Evolutionary conservation across 2,797 vertebrate species (phyloP).

Genomic region (Acanthiza pusilla): DNA sequence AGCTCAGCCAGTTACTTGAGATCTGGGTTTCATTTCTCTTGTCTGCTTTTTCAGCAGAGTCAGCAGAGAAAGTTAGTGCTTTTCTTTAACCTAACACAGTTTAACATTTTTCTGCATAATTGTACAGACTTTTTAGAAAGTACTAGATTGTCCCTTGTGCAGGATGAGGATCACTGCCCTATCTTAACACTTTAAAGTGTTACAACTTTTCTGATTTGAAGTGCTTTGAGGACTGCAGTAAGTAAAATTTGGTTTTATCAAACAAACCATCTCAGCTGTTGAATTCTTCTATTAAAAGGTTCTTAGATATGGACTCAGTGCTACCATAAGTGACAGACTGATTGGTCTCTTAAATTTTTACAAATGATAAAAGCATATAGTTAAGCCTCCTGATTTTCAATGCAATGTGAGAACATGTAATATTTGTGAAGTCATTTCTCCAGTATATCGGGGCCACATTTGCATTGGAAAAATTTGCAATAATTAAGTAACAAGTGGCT

Average conservation of each 20-base stretch:
- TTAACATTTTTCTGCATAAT: background rate
- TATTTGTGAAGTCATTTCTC: background rate
- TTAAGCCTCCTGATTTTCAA: background rate
- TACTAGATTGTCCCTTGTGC: background rate
- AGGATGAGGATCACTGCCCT: background rate
- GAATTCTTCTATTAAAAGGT: background rate
- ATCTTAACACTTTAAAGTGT: background rate
- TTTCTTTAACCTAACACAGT: background rate
- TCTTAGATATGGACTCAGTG: background rate
- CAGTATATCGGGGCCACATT: background rate
- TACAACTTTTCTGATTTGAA: background rate
- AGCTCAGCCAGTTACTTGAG: background rate
- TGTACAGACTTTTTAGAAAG: background rate
- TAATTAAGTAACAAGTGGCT: background rate
- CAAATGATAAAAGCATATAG: background rate
- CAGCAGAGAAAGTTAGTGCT: background rate
- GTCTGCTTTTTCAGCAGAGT: background rate
- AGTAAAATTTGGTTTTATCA: background rate
- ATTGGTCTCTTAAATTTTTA: background rate
- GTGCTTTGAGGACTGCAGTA: background rate
- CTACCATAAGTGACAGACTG: background rate
- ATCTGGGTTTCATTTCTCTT: background rate
- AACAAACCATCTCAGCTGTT: background rate
- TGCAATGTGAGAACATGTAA: background rate
- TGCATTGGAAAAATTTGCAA: background rate